These are phyloP conservation scores for Lepeophtheirus salmonis DNA, from an alignment of 1,140 invertebrate genomes.

Conservation along the genomic window DNA sequence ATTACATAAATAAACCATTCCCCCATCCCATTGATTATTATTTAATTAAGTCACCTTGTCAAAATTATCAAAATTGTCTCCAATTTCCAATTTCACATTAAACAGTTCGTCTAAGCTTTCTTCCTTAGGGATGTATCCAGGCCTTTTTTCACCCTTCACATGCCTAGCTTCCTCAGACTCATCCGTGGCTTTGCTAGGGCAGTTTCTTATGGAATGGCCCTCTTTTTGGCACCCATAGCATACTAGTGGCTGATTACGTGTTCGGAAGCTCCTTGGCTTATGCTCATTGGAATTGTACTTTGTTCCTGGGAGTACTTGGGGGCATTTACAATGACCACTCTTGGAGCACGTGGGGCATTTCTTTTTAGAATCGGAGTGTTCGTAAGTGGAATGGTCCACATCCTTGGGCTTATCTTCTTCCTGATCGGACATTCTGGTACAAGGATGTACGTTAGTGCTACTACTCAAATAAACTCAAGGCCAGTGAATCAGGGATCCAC, in stretches of 20 bases:
- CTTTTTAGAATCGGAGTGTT: no score
- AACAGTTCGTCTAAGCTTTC: not conserved
- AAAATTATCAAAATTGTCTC: not conserved
- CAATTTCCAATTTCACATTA: not conserved
- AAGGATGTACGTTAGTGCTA: no score
- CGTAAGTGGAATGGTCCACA: no score
- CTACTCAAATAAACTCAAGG: no score
- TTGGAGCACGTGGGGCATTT: not conserved
- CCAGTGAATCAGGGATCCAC: no score
- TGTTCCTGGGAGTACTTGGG: not conserved
- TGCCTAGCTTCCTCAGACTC: constrained; percentile 18
- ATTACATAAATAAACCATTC: not conserved
- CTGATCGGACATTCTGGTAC: no score
- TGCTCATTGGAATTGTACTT: no score
- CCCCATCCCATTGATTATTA: not conserved
- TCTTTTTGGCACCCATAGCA: constrained; percentile 28
- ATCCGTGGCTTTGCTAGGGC: constrained; percentile 24
- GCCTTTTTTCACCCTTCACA: constrained; percentile 34
- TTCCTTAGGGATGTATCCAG: not conserved
- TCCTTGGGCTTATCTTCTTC: no score
- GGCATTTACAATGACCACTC: not conserved
- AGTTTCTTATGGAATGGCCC: constrained; percentile 27
- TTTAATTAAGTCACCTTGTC: not conserved
- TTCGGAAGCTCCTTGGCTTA: not conserved
- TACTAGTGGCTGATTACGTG: not conserved